Percentiles rank a stretch among this genome's conserved stretches.
These are phyloP conservation scores for Hyperoplus immaculatus DNA, from an alignment of 2,797 vertebrate species.

Conservation along the genomic window DNA sequence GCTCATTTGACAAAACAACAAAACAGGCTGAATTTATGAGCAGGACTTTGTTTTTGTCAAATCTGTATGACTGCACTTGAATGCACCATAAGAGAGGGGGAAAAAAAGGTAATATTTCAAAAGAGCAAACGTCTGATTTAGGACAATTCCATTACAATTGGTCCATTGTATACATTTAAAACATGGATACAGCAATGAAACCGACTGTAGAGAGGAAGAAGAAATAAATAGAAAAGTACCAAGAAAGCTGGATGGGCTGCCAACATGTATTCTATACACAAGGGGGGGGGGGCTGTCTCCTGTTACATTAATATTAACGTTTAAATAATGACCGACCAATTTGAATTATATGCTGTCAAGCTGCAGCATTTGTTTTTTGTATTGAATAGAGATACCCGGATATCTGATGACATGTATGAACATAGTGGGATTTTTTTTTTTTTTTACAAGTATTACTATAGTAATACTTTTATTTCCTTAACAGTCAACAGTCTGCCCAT, in stretches of 20 bases:
- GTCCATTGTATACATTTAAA: slow-evolving; percentile 14
- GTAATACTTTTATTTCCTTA: neutral
- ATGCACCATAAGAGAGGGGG: slow-evolving; percentile 2
- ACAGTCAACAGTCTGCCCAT: neutral
- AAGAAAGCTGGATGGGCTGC: neutral
- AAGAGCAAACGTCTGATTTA: slow-evolving; percentile 2
- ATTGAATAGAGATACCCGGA: neutral
- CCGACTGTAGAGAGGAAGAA: slow-evolving; percentile 11
- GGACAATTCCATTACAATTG: slow-evolving; percentile 1
- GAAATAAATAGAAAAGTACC: slow-evolving; percentile 36
- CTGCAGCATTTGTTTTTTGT: neutral
- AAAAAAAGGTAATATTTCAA: neutral
- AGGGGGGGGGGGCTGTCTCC: slow-evolving; percentile 3
- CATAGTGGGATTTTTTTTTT: neutral
- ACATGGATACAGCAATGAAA: slow-evolving; percentile 23
- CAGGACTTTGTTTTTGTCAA: neutral
- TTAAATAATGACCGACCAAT: neutral
- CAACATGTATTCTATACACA: slow-evolving; percentile 3
- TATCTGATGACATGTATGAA: neutral
- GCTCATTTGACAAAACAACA: neutral
- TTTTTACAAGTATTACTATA: neutral
- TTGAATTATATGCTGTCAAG: neutral
- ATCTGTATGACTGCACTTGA: slow-evolving; percentile 15
- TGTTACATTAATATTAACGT: slow-evolving; percentile 1
- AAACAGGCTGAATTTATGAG: neutral